Percentiles rank a stretch among this genome's conserved stretches.
Evolutionary conservation across 2,113 vertebrate species (phyloP).

Genomic region (Beaufortia kweichowensis): DNA sequence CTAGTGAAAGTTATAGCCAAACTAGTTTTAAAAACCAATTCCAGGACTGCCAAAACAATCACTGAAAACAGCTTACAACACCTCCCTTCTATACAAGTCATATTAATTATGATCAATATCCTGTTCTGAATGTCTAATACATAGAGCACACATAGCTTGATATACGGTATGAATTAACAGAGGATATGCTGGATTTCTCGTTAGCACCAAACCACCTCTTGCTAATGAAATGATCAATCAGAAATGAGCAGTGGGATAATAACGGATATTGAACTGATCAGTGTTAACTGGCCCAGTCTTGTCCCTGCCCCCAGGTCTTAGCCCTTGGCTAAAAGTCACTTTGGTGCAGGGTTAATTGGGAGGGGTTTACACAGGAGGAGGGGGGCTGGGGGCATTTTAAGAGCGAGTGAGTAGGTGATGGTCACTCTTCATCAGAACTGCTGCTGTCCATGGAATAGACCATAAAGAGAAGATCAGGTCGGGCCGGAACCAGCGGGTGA

Average conservation of each 20-base stretch:
- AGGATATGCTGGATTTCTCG: constrained; percentile 57
- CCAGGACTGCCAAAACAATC: background rate
- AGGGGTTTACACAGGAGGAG: background rate
- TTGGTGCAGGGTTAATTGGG: constrained; percentile 3
- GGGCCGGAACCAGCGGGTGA: constrained; percentile 84
- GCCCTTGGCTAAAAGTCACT: constrained; percentile 14
- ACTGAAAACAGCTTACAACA: constrained; percentile 2
- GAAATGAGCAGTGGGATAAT: constrained; percentile 20
- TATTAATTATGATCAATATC: constrained; percentile 14
- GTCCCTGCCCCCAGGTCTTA: background rate
- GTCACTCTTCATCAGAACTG: constrained; percentile 90
- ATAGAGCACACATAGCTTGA: constrained; percentile 32
- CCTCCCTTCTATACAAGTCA: constrained; percentile 23
- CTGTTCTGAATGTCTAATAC: constrained; percentile 6
- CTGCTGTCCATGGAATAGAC: constrained; percentile 91
- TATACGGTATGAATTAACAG: constrained; percentile 36
- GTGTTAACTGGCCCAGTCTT: constrained; percentile 33
- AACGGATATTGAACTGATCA: constrained; percentile 25
- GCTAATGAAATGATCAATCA: constrained; percentile 33
- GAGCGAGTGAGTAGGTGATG: background rate
- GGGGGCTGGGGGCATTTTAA: constrained; percentile 28
- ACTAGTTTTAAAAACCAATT: no score
- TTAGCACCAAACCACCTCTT: constrained; percentile 56
- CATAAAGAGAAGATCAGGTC: constrained; percentile 93
- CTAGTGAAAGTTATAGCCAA: background rate